phyloP scores from a whole-genome alignment of 2,113 vertebrate species.

The Gopherus flavomarginatus region DNA sequence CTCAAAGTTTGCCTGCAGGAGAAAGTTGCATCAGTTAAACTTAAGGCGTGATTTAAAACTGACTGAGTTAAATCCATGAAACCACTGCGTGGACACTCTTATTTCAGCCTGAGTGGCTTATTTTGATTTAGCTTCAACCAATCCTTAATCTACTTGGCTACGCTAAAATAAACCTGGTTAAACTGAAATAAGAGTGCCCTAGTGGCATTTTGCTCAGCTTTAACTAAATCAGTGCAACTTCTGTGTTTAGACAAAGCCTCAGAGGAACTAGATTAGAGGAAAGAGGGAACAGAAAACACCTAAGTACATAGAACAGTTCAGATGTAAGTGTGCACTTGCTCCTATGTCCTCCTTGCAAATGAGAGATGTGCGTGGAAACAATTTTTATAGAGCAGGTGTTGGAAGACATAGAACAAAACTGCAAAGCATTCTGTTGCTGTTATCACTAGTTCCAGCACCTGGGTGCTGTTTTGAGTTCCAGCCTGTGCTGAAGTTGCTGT shows the following conservation, averaged over 20 bases:
- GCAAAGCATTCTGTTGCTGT: too few species aligned
- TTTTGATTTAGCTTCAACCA: not conserved
- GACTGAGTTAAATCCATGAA: not conserved
- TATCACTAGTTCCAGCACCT: too few species aligned
- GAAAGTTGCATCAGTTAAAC: not conserved
- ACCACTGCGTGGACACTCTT: too few species aligned
- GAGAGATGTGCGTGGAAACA: not conserved
- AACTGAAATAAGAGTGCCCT: not conserved
- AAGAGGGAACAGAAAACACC: not conserved
- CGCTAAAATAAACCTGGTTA: not conserved
- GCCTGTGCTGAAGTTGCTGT: not conserved
- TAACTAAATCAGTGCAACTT: not conserved
- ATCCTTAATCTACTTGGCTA: not conserved
- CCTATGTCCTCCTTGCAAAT: not conserved
- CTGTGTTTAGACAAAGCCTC: not conserved
- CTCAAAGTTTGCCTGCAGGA: not conserved
- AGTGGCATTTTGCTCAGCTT: not conserved
- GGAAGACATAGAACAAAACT: too few species aligned
- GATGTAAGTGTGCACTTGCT: slow-evolving; percentile 20
- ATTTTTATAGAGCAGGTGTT: too few species aligned
- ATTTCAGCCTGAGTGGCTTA: not conserved
- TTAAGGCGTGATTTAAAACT: not conserved
- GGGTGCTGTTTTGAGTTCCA: not conserved
- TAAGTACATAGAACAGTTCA: not conserved
- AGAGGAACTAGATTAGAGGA: not conserved